phyloP scores from a whole-genome alignment of 2,113 vertebrate species.

The Lycocorax pyrrhopterus region DNA sequence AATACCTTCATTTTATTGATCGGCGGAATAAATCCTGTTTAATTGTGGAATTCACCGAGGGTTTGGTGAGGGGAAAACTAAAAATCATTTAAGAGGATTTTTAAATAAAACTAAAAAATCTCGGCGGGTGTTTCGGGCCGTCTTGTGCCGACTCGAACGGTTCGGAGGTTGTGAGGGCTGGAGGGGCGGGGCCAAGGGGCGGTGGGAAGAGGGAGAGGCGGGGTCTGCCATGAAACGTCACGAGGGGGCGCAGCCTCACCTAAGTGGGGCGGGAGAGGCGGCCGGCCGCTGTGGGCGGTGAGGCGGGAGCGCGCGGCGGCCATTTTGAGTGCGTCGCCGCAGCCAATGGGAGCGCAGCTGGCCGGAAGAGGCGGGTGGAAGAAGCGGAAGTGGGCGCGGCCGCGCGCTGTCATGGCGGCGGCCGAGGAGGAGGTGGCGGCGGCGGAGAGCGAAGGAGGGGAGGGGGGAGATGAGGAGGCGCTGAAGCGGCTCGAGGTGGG shows the following conservation, averaged over 20 bases:
- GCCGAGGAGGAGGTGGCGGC: no score
- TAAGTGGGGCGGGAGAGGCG: no score
- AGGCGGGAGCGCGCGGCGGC: not conserved
- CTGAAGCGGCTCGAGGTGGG: no score
- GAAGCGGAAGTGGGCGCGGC: not conserved
- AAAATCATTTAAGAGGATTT: accelerated
- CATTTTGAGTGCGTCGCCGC: not conserved
- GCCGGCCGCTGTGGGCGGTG: no score
- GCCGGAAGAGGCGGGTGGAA: not conserved
- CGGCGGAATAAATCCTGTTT: accelerated
- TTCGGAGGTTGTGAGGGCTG: accelerated
- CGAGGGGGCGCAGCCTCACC: accelerated
- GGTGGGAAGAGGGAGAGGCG: accelerated
- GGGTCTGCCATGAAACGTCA: accelerated
- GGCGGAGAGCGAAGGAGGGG: no score
- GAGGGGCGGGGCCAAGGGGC: accelerated
- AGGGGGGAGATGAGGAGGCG: no score
- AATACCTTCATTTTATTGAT: accelerated
- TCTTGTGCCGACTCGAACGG: accelerated
- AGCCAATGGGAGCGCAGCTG: not conserved
- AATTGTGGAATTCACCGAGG: accelerated
- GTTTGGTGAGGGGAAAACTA: not conserved
- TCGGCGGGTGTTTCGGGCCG: no score
- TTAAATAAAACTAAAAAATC: not conserved
- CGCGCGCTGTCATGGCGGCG: not conserved